Evolutionary conservation across 2,113 vertebrate genomes (phyloP).

Genomic region (Phocoena phocoena): DNA sequence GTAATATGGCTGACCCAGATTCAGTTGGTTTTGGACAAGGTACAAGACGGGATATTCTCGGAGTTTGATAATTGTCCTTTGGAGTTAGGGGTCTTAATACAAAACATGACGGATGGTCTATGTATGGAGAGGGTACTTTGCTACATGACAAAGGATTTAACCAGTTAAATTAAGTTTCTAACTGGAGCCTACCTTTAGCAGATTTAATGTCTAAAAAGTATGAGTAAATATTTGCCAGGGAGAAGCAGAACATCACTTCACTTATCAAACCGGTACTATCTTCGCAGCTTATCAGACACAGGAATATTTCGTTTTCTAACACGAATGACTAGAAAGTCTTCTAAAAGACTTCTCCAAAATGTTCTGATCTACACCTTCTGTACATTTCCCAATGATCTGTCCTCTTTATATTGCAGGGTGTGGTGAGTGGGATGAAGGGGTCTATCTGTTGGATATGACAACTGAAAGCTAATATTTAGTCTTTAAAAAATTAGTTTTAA

Average conservation of each 20-base stretch:
- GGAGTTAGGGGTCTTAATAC: not conserved
- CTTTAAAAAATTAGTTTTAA: not conserved
- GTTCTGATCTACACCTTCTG: not conserved
- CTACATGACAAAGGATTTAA: slow-evolving; percentile 13
- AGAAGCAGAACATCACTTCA: slow-evolving; percentile 35
- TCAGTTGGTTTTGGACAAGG: not conserved
- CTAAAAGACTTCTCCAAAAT: not conserved
- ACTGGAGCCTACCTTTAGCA: not conserved
- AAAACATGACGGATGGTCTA: not conserved
- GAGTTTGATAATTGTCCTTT: not conserved
- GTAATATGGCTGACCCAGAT: not conserved
- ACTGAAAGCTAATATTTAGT: not conserved
- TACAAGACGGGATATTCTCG: not conserved
- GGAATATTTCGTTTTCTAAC: not conserved
- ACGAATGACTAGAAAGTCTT: not conserved
- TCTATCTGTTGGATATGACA: not conserved
- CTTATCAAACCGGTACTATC: slow-evolving; percentile 24
- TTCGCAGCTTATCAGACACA: slow-evolving; percentile 40
- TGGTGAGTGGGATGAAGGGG: not conserved
- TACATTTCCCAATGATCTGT: not conserved
- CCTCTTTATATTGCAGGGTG: not conserved
- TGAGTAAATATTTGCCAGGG: slow-evolving; percentile 51
- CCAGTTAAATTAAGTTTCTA: not conserved
- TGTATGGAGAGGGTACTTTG: not conserved
- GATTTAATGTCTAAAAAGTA: slow-evolving; percentile 20